A percentile compares a stretch with the other conserved stretches of the same genome.
These are phyloP conservation scores for Muscidifurax raptorellus DNA, from an alignment of 1,140 invertebrate species.

Conservation along the genomic window DNA sequence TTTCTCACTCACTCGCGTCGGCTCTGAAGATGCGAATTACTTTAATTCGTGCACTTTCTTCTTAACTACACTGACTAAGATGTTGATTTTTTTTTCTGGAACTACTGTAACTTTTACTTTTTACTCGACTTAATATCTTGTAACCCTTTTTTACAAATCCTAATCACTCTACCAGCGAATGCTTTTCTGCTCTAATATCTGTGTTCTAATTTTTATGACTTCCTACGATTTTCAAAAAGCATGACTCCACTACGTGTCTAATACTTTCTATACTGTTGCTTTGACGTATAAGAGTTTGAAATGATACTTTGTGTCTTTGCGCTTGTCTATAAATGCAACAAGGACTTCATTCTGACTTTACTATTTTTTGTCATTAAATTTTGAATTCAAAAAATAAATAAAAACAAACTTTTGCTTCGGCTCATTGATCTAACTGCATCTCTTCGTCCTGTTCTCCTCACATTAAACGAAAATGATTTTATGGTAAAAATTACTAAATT, in stretches of 20 bases:
- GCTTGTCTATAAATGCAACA: constrained; percentile 5
- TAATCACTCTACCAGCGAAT: neutral
- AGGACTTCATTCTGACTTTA: neutral
- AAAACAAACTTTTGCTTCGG: constrained; percentile 45
- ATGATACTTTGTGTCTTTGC: neutral
- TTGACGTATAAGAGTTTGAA: neutral
- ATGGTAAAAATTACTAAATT: constrained; percentile 49
- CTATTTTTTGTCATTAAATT: constrained; percentile 1
- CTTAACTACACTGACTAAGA: constrained; percentile 13
- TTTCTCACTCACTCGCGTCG: neutral
- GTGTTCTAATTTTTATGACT: neutral
- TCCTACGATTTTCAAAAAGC: constrained; percentile 7
- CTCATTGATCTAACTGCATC: constrained; percentile 53
- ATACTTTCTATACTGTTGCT: constrained; percentile 21
- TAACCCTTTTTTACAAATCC: neutral
- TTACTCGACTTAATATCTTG: constrained; percentile 38
- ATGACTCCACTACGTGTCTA: constrained; percentile 3
- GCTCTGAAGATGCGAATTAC: constrained; percentile 3
- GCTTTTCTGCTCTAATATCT: neutral
- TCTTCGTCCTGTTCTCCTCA: constrained; percentile 50
- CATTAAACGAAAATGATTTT: constrained; percentile 34
- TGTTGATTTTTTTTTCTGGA: neutral
- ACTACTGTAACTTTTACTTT: constrained; percentile 40
- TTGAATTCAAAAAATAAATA: neutral
- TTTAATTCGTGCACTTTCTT: constrained; percentile 35